A percentile compares a stretch with the other conserved stretches of the same genome.
Conservation (phyloP, 2,113 vertebrate species). For the Melanerpes aurifrons region DNA sequence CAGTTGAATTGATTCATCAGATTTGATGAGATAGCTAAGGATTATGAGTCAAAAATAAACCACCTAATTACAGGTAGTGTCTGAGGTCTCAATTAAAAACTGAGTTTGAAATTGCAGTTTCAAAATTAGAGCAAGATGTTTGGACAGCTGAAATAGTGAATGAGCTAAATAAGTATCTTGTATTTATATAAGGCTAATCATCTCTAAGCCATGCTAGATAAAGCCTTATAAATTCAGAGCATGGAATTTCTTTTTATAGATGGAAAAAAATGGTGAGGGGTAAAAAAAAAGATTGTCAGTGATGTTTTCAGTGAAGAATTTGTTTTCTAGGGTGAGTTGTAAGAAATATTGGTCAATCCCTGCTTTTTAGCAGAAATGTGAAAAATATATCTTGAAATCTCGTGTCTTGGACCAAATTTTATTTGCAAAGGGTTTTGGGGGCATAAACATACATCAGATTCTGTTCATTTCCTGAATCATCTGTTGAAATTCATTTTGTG, state of each 20-base stretch:
- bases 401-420: not conserved
- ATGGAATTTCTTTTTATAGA: not conserved
- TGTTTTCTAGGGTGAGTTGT: not conserved
- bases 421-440: not conserved
- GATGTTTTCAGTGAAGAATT: not conserved
- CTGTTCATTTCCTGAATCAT: not conserved
- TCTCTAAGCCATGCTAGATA: not conserved
- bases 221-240: not conserved
- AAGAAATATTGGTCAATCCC: not conserved
- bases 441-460: not conserved
- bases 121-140: not conserved
- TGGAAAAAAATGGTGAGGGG: not conserved
- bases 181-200: not conserved
- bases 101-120: not conserved
- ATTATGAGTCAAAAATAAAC: constrained; percentile 22
- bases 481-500: not conserved
- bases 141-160: not conserved
- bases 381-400: not conserved
- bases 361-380: not conserved
- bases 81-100: not conserved
- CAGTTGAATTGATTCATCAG: not conserved
- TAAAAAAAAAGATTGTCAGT: not conserved
- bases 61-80: not conserved
- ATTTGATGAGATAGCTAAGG: not conserved
- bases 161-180: not conserved